Conservation (phyloP, 1,140 invertebrate species). For the Halictus rubicundus region DNA sequence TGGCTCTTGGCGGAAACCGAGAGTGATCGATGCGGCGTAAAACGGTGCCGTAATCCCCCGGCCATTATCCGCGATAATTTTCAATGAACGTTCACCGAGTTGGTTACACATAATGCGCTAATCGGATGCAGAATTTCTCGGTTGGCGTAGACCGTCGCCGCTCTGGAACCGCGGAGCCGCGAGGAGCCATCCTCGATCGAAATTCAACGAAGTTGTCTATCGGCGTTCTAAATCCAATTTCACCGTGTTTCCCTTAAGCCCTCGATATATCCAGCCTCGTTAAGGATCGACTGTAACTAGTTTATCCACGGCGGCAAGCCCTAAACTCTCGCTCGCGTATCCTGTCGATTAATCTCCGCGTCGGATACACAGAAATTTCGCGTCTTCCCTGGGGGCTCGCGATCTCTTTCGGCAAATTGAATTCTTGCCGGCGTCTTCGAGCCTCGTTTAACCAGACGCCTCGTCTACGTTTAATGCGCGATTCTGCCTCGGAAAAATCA, state of each 20-base stretch:
- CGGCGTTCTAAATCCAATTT: constrained; percentile 26
- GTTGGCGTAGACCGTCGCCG: no score
- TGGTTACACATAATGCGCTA: no score
- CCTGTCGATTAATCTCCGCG: constrained; percentile 8
- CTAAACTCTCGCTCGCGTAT: constrained; percentile 1
- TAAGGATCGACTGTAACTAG: constrained; percentile 19
- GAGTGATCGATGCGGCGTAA: no score
- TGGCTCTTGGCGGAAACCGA: no score
- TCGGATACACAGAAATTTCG: not conserved
- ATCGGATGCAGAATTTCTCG: no score
- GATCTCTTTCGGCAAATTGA: constrained; percentile 10
- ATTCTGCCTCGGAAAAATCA: no score
- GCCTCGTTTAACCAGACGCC: not conserved
- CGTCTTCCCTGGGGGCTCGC: not conserved
- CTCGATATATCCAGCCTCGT: constrained; percentile 8
- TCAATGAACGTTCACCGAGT: no score
- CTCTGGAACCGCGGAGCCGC: not conserved
- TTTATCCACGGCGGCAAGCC: constrained; percentile 5
- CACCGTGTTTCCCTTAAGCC: not conserved
- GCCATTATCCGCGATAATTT: no score
- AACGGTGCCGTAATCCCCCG: no score
- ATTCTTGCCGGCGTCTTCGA: not conserved
- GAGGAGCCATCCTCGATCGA: no score
- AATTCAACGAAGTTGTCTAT: not conserved
- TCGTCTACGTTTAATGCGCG: no score